Percentiles rank a stretch among this genome's conserved stretches.
Evolutionary conservation across 2,888 invertebrate genomes (phyloP).

Genomic region (Rhagium mordax): DNA sequence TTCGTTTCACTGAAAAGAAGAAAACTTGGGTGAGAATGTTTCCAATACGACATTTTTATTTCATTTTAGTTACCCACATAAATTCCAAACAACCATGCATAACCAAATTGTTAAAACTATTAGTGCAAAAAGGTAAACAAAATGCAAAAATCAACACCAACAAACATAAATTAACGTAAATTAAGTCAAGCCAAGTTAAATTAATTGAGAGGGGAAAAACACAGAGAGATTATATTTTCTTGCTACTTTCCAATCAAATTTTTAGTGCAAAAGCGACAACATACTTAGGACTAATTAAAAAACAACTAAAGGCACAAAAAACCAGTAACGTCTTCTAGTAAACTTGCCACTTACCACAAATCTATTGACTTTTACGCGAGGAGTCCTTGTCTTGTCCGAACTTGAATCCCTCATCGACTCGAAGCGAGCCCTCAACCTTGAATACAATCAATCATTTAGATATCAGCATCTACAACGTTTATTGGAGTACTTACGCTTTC

Average conservation of each 20-base stretch:
- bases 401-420: slow-evolving; percentile 83
- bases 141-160: slow-evolving; percentile 47
- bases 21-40: slow-evolving; percentile 42
- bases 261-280: slow-evolving; percentile 44
- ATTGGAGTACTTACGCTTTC: slow-evolving; percentile 80
- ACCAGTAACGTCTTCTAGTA: slow-evolving; percentile 22
- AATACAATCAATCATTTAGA: slow-evolving; percentile 48
- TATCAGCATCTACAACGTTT: no score
- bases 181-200: slow-evolving; percentile 10
- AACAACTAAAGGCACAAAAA: slow-evolving; percentile 22
- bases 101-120: slow-evolving; percentile 44
- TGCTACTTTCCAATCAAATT: slow-evolving; percentile 4
- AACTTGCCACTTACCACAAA: slow-evolving; percentile 86
- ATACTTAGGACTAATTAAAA: slow-evolving; percentile 17
- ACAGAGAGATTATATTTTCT: slow-evolving; percentile 13
- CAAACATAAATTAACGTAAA: slow-evolving; percentile 24
- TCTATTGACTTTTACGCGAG: slow-evolving; percentile 86
- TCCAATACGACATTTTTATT: neutral
- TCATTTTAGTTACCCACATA: slow-evolving; percentile 13
- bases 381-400: slow-evolving; percentile 71
- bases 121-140: slow-evolving; percentile 50
- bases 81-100: slow-evolving; percentile 44
- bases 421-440: slow-evolving; percentile 87
- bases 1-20: slow-evolving; percentile 53
- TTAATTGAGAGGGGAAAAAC: slow-evolving; percentile 10